Evolutionary conservation across 2,113 vertebrate genomes (phyloP), one percentile per base, ranked within the genome.

Genomic region (Nothobranchius furzeri): DNA sequence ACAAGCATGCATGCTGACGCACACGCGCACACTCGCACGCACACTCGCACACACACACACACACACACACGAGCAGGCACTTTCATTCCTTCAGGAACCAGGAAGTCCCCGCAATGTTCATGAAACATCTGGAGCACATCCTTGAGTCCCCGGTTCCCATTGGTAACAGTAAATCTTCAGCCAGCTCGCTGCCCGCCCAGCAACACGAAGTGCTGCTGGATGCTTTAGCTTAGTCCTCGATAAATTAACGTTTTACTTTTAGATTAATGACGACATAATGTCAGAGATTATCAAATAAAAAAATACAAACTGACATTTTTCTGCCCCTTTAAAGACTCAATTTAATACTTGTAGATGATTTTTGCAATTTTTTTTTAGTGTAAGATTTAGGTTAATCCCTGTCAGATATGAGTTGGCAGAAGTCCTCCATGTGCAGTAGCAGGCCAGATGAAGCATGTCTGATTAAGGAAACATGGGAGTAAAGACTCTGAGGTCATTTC

Each of bases 111-210:
- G 49, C 75, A 70, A 80, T 82, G 64, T 84, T 75, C 36, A 46
- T 75, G 53, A 85, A 89, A 89, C 89, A 91, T 91, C 89, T 91
- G 89, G 87, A 85, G 81, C 50, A 70, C 85, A 88, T 87, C 81
- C 60, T 63, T 53, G 75, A 80, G 74, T 84, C 83, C 74, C 60
- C 6, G 40, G 65, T 82, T 87, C 78, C 83, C 83, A 68, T 48
- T 88, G 87, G 86, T 80, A 89, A 83, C 83, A 75, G 45, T 89
- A 88, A 87, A 89, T 87, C 87, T 85, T 83, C 69, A 87, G 52
- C 73, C 72, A 73, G 74, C 42, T 73, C 47, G 68, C 53, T 69
- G 78, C 64, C 81, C 77, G 61, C 58, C 55, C 51, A 76, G 24
- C 46, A 43, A 64, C 14, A 46, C 48, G 56, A 46, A 68, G 54